Conservation (phyloP, 2,888 invertebrate genomes). For the Muschampia plurimacula region DNA sequence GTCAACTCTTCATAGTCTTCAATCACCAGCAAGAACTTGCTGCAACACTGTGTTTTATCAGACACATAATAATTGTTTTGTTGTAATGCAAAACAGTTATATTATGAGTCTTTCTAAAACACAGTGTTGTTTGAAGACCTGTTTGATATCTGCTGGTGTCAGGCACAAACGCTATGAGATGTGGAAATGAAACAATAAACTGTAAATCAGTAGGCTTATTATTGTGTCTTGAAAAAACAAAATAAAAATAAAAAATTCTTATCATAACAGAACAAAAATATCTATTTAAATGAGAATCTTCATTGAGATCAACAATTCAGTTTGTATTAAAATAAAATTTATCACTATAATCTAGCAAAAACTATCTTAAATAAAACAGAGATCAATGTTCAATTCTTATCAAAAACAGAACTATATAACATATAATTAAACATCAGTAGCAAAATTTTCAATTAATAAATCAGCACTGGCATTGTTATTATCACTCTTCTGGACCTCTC, state of each 20-base stretch:
- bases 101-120: not conserved
- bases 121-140: not conserved
- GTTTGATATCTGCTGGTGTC: conserved; percentile 6
- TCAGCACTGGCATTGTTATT: not conserved
- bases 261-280: not conserved
- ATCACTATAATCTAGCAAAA: no score
- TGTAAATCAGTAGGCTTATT: not conserved
- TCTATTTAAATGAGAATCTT: not conserved
- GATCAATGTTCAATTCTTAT: no score
- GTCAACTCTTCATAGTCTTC: not conserved
- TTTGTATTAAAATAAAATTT: not conserved
- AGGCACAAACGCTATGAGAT: conserved; percentile 15
- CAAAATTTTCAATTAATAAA: not conserved
- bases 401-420: not conserved
- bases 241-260: not conserved
- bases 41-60: no score
- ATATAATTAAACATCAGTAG: not conserved
- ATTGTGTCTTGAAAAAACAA: not conserved
- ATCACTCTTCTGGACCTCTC: not conserved
- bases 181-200: not conserved
- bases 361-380: no score
- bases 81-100: not conserved
- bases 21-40: no score
- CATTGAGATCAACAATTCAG: not conserved
- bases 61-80: not conserved